Evolutionary conservation across 2,888 invertebrate genomes (phyloP).

Genomic region (Dynastes hyllus): DNA sequence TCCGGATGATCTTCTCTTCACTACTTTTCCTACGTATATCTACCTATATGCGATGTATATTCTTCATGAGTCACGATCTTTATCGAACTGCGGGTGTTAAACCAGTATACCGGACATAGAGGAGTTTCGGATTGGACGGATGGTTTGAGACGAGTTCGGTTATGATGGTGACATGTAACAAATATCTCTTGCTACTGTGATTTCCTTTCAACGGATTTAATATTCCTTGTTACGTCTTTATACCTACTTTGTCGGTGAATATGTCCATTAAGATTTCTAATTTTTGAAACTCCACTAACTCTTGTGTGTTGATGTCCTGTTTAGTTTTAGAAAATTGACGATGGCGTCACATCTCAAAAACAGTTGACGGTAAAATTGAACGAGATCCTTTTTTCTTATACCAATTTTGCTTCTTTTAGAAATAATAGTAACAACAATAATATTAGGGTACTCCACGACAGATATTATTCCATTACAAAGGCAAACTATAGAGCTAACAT

Average conservation of each 20-base stretch:
- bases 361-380: no score
- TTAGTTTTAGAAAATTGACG: no score
- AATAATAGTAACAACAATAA: no score
- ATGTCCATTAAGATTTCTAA: background rate
- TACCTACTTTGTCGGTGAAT: background rate
- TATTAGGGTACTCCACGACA: no score
- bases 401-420: no score
- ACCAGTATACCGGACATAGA: slow-evolving; percentile 30
- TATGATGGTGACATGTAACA: slow-evolving; percentile 26
- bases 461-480: no score
- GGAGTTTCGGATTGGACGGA: background rate
- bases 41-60: slow-evolving; percentile 5
- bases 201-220: slow-evolving; percentile 37
- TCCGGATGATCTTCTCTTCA: slow-evolving; percentile 31
- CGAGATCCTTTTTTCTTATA: no score
- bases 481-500: no score
- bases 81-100: slow-evolving; percentile 43
- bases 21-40: background rate
- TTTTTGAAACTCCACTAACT: background rate
- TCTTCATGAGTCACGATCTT: slow-evolving; percentile 41
- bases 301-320: no score
- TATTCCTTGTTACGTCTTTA: slow-evolving; percentile 9
- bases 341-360: no score
- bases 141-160: slow-evolving; percentile 1
- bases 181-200: slow-evolving; percentile 37